Evolutionary conservation across 2,797 vertebrate species (phyloP), one percentile per base, ranked within the genome.

Genomic region (Decapterus maruadsi): DNA sequence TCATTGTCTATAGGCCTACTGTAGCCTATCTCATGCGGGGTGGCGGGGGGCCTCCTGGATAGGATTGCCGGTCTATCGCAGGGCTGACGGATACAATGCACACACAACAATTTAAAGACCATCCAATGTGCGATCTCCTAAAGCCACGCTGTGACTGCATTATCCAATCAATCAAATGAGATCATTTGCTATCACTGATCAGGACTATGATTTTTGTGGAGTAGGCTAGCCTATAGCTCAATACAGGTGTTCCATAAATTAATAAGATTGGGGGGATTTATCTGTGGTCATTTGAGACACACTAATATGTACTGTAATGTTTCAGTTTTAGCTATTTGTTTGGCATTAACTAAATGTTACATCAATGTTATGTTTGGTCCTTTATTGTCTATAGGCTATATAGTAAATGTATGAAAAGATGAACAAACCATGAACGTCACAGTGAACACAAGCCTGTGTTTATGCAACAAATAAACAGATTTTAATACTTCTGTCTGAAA

Each of bases 381-480:
- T 53, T 42, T 4, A 19, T 26, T n/a, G 55, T 61, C 51, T 45
- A n/a, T n/a, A n/a, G n/a, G n/a, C 38, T 60, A 55, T 54, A 13
- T 40, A 34, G 22, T 73, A 62, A 62, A 77, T 14, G 76, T 1
- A 42, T 19, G 19, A 53, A 19, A 1, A 3, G 56, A 43, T 42
- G 16, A 70, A 38, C 9, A 53, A 16, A 1, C 1, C 59, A 43
- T 42, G 16, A 70, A 38, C 9, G 38, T 63, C 71, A 64, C 31
- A 59, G 57, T 73, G 53, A 54, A 26, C 22, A 54, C 67, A 38
- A 2, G 4, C 1, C 45, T 71, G 36, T 71, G 62, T 86, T 81
- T 75, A 40, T 69, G 36, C 12, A 22, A 45, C 4, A 73, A 88
- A 84, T 80, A 78, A 83, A 80, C n/a, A 22, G n/a, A 20, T 42